Evolutionary conservation across 2,888 invertebrate genomes (phyloP), one percentile per base, ranked within the genome.

Genomic region (Alloscopus bannaensis): DNA sequence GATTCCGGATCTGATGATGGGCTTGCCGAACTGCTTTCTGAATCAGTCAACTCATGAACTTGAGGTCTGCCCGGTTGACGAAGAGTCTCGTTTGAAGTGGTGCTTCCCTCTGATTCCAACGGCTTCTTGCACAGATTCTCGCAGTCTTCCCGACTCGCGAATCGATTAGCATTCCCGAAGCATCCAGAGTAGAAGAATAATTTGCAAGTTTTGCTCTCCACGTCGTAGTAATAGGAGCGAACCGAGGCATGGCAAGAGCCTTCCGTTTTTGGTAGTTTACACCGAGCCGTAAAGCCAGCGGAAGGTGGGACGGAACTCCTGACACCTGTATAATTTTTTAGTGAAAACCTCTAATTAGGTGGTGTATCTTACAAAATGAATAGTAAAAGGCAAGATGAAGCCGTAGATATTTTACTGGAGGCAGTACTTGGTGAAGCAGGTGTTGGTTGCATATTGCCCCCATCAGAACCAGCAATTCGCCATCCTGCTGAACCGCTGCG

Each of bases 141-240:
- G 65, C 86, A 86, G 47, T 83, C 80, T 24, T 77, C 80, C 36
- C 77, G 47, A 42, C 68, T 82, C 65, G 31, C 60, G 50, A 86
- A 86, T 8, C 84, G 83, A 78, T 86, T 86, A 31, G 80, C 80
- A 81, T 86, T 85, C 24, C 86, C 86, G 52, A 84, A 83, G 64
- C 86, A 86, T 36, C 86, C 86, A n/a, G 81, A 79, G 64, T 83
- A 86, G 11, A 81, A 62, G 59, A 86, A 85, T 50, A 66, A 66
- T 55, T 83, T 68, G 72, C 84, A 86, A 40, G 78, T 47, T 52
- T 75, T 66, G 4, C 76, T 64, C 2, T 78, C 77, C 4, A 50
- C 80, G 45, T 86, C 84, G 52, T 79, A 86, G 29, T 82, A 84
- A 36, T 52, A 84, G 0, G 84, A 79, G 36, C 78, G 81, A 16